These are phyloP conservation scores for Tridacna crocea DNA, from an alignment of 2,888 invertebrate genomes.

Conservation along the genomic window DNA sequence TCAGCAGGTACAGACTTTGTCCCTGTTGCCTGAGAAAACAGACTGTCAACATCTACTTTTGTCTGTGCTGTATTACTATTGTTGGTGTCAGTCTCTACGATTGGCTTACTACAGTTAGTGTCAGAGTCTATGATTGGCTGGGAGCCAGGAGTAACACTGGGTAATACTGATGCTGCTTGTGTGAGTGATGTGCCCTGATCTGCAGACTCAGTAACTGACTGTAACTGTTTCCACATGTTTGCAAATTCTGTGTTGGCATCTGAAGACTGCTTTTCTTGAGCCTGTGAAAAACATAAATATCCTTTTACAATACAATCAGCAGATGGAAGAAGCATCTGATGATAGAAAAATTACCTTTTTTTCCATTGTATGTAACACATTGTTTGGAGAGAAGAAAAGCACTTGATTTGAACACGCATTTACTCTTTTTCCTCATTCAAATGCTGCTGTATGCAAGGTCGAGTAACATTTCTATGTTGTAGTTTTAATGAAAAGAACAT, in stretches of 20 bases:
- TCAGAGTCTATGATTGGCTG: slow-evolving; percentile 17
- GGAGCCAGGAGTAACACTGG: slow-evolving; percentile 58
- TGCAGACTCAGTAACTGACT: slow-evolving; percentile 35
- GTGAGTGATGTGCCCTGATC: slow-evolving; percentile 59
- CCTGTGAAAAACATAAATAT: slow-evolving; percentile 6
- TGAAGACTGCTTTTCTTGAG: slow-evolving; percentile 4
- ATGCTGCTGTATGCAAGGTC: too few species aligned
- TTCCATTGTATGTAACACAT: too few species aligned
- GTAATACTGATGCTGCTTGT: slow-evolving; percentile 69
- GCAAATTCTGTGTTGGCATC: slow-evolving; percentile 70
- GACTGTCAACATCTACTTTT: slow-evolving; percentile 63
- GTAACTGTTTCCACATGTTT: slow-evolving; percentile 77
- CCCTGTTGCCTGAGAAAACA: slow-evolving; percentile 55
- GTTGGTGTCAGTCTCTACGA: slow-evolving; percentile 28
- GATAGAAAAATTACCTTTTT: too few species aligned
- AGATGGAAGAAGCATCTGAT: too few species aligned
- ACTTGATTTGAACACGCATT: too few species aligned
- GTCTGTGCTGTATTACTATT: slow-evolving; percentile 34
- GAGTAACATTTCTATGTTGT: too few species aligned
- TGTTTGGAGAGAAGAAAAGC: too few species aligned
- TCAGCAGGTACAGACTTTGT: neutral
- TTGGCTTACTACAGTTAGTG: slow-evolving; percentile 28
- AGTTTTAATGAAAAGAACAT: too few species aligned
- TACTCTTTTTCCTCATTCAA: too few species aligned
- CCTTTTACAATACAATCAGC: too few species aligned